Base-by-base conservation (phyloP, 2,113 vertebrate genomes). In the Mixornis gularis region DNA sequence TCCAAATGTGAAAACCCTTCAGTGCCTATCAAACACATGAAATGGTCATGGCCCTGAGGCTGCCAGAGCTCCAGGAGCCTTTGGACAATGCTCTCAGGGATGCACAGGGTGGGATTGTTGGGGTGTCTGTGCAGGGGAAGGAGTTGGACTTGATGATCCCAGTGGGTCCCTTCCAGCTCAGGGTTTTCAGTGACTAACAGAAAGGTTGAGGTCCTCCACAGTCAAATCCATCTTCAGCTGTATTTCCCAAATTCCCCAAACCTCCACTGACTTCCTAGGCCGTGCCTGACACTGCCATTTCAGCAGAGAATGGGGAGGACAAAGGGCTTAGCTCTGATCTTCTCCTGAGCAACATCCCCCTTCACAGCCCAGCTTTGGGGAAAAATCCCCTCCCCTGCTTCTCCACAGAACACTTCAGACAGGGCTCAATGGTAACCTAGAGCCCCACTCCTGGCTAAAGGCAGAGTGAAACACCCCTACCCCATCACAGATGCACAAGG, bases 371-470 rank as follows among this genome's bases (percentile, higher is more conserved):
- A 53, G 30, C 12, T 71, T 5, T 29, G 59, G 64, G 52, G 12
- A 41, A 11, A 62, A 62, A 43, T 9, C 4, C 34, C 6, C 18
- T 29, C 6, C 7, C 20, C 40, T 30, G 22, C 46, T 80, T 41
- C 69, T 38, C 32, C 52, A 62, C 36, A 22, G 44, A 46, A 53
- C 9, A 25, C 34, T 53, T n/a, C 51, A 81, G 68, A 20, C 5
- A 3, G 22, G 56, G 41, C 25, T 36, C 78, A 52, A 0, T 0
- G 1, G 38, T 1, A 1, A 27, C 34, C 56, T 5, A 15, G 24
- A 91, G 32, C 38, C 38, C 62, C 22, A 12, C 27, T 87, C 43
- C 14, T 16, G 34, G 26, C 21, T 59, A 36, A 51, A 38, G 0
- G 6, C n/a, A 48, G 52, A 56, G 8, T 13, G 48, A 40, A 83